Conservation (phyloP, 1,140 invertebrate genomes). For the Eumaeus atala region DNA sequence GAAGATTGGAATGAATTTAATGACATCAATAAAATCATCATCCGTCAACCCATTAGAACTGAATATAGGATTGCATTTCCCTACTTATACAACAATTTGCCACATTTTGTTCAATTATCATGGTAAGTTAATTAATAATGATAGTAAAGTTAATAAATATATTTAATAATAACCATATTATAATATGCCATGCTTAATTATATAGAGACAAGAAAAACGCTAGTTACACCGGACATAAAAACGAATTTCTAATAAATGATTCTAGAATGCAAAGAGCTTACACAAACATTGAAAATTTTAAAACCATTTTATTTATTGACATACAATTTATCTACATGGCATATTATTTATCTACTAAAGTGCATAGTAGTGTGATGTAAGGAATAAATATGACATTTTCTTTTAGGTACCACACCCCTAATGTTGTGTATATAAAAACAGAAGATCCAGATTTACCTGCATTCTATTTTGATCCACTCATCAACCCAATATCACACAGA, state of each 20-base stretch:
- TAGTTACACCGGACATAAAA: too few relatives aligned
- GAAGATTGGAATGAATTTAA: slow-evolving; percentile 99
- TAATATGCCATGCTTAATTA: too few relatives aligned
- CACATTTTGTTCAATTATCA: slow-evolving; percentile 94
- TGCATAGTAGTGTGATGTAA: too few relatives aligned
- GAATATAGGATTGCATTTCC: slow-evolving; percentile 99
- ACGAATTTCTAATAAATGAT: too few relatives aligned
- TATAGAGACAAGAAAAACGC: too few relatives aligned
- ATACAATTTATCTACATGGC: too few relatives aligned
- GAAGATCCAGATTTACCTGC: slow-evolving; percentile 99
- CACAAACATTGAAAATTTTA: too few relatives aligned
- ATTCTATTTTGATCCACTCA: slow-evolving; percentile 99
- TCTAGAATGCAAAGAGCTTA: too few relatives aligned
- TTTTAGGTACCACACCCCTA: slow-evolving; percentile 97
- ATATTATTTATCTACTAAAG: too few relatives aligned
- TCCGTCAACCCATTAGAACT: slow-evolving; percentile 97
- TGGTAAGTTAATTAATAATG: slow-evolving; percentile 80
- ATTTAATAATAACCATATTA: too few relatives aligned
- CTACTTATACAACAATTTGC: slow-evolving; percentile 99
- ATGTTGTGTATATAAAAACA: slow-evolving; percentile 99
- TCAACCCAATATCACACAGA: slow-evolving; percentile 98
- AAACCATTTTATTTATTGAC: too few relatives aligned
- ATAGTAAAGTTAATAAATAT: neutral
- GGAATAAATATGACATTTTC: too few relatives aligned
- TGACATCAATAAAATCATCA: slow-evolving; percentile 99